Evolutionary conservation across 2,888 invertebrate species (phyloP).

Genomic region (Caenorhabditis sinica): DNA sequence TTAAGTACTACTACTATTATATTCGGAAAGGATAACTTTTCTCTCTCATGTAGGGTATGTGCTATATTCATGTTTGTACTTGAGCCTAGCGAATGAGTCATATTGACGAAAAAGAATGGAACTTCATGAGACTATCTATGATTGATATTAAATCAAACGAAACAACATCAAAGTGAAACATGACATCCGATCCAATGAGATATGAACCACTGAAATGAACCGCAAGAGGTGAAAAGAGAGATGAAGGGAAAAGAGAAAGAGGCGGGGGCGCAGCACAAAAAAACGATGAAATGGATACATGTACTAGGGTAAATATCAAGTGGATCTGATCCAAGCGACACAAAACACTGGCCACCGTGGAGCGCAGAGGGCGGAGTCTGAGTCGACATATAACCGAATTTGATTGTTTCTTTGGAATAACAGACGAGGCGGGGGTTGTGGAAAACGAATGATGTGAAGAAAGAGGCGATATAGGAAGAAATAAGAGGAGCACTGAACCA

Average conservation of each 20-base stretch:
- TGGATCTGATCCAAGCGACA: constrained; percentile 30
- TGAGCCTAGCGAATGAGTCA: constrained; percentile 3
- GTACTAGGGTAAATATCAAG: constrained; percentile 61
- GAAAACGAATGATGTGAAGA: constrained; percentile 19
- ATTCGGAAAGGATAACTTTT: neutral
- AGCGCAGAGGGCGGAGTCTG: constrained; percentile 16
- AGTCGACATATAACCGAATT: constrained; percentile 24
- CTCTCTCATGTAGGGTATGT: neutral
- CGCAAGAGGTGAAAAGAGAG: constrained; percentile 26
- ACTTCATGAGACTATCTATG: neutral
- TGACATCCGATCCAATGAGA: constrained; percentile 44
- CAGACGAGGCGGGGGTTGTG: neutral
- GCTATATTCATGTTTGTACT: constrained; percentile 6
- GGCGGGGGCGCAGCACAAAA: constrained; percentile 35
- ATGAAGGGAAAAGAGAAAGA: constrained; percentile 27
- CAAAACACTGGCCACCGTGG: constrained; percentile 21
- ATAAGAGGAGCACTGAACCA: constrained; percentile 47
- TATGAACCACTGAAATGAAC: constrained; percentile 29
- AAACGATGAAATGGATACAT: constrained; percentile 60
- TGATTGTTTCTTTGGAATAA: constrained; percentile 27
- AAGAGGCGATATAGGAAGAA: constrained; percentile 20
- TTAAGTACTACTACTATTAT: constrained; percentile 8
- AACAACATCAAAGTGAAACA: neutral
- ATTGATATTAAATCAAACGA: constrained; percentile 13
- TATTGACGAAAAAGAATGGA: neutral